Conservation (phyloP, 2,888 invertebrate genomes). For the Pandemis corylana region DNA sequence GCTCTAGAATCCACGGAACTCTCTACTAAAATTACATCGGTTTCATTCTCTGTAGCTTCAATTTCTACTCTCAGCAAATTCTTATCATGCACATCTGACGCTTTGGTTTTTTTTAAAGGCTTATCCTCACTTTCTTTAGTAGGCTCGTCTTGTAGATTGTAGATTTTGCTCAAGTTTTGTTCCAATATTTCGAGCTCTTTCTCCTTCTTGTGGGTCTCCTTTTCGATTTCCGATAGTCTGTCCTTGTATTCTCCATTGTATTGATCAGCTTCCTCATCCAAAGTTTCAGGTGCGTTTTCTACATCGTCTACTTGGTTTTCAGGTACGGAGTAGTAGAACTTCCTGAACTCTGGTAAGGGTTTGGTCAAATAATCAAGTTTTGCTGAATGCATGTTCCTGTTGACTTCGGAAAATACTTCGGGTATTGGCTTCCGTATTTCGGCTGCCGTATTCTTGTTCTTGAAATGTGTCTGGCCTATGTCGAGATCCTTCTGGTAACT, state of each 20-base stretch:
- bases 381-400: constrained; percentile 36
- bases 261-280: constrained; percentile 15
- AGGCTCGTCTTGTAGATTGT: constrained; percentile 51
- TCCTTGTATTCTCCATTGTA: constrained; percentile 30
- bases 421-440: constrained; percentile 57
- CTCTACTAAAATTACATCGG: constrained; percentile 58
- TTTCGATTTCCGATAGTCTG: constrained; percentile 41
- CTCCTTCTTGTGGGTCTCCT: constrained; percentile 47
- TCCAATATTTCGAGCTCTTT: constrained; percentile 60
- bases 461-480: constrained; percentile 52
- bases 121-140: constrained; percentile 40
- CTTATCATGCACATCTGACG: constrained; percentile 28
- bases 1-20: constrained; percentile 55
- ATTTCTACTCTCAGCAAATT: constrained; percentile 62
- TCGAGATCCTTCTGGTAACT: constrained; percentile 59
- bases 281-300: constrained; percentile 15
- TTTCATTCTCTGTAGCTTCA: constrained; percentile 55
- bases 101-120: background rate
- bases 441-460: constrained; percentile 51
- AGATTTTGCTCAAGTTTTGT: constrained; percentile 59
- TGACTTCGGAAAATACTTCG: constrained; percentile 43
- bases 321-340: constrained; percentile 60
- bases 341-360: constrained; percentile 71
- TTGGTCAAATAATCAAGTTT: constrained; percentile 62
- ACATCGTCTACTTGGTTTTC: constrained; percentile 18